phyloP scores from a whole-genome alignment of 2,888 invertebrate species.

The Seira sanloemensis region DNA sequence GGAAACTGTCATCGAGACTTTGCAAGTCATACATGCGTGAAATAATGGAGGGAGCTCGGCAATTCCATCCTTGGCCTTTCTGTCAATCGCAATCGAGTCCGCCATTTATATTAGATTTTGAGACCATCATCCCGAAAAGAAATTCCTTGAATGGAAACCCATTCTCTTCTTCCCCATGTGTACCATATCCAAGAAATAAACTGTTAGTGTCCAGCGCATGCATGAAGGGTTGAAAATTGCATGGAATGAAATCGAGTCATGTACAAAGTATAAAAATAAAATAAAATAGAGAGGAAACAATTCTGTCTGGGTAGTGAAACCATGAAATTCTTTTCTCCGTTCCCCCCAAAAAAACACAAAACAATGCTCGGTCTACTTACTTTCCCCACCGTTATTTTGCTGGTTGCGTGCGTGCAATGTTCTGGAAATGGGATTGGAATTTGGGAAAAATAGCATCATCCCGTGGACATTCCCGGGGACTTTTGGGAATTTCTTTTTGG shows the following conservation, averaged over 20 bases:
- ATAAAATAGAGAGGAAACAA: slow-evolving; percentile 8
- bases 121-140: too few relatives aligned
- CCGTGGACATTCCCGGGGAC: slow-evolving; percentile 22
- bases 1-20: neutral
- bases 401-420: slow-evolving; percentile 41
- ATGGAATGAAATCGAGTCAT: slow-evolving; percentile 38
- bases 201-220: slow-evolving; percentile 58
- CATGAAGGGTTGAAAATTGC: slow-evolving; percentile 14
- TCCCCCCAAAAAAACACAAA: slow-evolving; percentile 18
- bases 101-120: neutral
- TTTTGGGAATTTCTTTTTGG: slow-evolving; percentile 16
- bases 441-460: slow-evolving; percentile 24
- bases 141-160: too few relatives aligned
- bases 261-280: slow-evolving; percentile 23
- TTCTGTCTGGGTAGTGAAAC: too few relatives aligned
- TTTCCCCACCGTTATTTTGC: slow-evolving; percentile 2
- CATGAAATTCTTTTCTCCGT: neutral
- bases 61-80: neutral
- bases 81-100: slow-evolving; percentile 2
- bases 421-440: slow-evolving; percentile 37
- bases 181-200: neutral
- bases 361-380: neutral
- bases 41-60: neutral
- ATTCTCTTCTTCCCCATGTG: neutral
- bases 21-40: neutral